phyloP scores from a whole-genome alignment of 2,888 invertebrate genomes.

The Drosophila planitibia region DNA sequence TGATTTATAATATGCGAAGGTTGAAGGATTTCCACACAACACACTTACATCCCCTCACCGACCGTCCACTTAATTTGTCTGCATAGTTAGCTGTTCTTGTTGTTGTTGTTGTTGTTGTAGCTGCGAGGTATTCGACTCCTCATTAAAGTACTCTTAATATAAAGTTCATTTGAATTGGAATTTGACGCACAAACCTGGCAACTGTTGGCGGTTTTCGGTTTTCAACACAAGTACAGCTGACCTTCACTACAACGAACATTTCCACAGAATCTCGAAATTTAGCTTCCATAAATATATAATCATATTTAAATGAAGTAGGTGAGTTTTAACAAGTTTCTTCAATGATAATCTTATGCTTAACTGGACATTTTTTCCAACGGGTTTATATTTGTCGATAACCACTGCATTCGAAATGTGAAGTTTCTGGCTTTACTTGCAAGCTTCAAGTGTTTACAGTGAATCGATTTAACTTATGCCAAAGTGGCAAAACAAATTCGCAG shows the following conservation, averaged over 20 bases:
- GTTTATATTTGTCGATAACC: background rate
- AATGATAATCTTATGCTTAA: background rate
- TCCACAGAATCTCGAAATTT: background rate
- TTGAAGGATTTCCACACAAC: slow-evolving; percentile 20
- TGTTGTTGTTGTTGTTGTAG: slow-evolving; percentile 18
- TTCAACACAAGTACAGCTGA: slow-evolving; percentile 1
- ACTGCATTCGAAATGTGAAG: slow-evolving; percentile 1
- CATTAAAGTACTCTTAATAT: slow-evolving; percentile 77
- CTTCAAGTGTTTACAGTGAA: slow-evolving; percentile 34
- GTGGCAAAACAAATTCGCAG: slow-evolving; percentile 51
- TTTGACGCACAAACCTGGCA: slow-evolving; percentile 33
- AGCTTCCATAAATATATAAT: background rate
- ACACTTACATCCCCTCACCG: background rate
- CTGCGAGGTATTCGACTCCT: slow-evolving; percentile 49
- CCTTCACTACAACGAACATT: background rate
- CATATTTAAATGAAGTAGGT: background rate
- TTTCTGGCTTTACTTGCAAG: background rate
- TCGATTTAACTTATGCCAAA: slow-evolving; percentile 25
- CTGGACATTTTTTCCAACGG: background rate
- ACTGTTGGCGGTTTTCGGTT: slow-evolving; percentile 21
- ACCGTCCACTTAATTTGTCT: slow-evolving; percentile 8
- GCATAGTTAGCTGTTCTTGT: slow-evolving; percentile 22
- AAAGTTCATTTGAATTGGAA: slow-evolving; percentile 68
- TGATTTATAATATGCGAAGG: slow-evolving; percentile 45
- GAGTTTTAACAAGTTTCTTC: background rate